Percentiles rank a stretch among this genome's conserved stretches.
These are phyloP conservation scores for Neocrepidodera transversa DNA, from an alignment of 2,888 invertebrate genomes.

Conservation along the genomic window DNA sequence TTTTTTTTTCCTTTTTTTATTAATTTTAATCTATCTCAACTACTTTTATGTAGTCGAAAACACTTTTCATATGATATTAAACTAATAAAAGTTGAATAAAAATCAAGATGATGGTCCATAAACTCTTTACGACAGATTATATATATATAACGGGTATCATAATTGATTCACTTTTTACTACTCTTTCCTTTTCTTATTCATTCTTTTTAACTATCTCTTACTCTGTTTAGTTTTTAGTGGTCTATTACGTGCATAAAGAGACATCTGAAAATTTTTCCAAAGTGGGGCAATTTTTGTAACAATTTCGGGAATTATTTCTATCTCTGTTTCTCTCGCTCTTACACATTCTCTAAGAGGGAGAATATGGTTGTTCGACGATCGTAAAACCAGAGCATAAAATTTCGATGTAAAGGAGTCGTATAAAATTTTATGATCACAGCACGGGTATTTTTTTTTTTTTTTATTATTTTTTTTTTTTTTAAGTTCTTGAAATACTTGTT, in stretches of 20 bases:
- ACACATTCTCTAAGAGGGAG: no score
- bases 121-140: slow-evolving; percentile 31
- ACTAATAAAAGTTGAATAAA: slow-evolving; percentile 38
- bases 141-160: slow-evolving; percentile 28
- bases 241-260: no score
- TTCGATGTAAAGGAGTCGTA: slow-evolving; percentile 20
- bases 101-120: slow-evolving; percentile 35
- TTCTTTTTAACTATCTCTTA: no score
- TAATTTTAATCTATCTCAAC: slow-evolving; percentile 12
- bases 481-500: not conserved
- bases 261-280: slow-evolving; percentile 21
- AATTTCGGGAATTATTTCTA: slow-evolving; percentile 25
- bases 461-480: slow-evolving; percentile 1
- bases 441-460: slow-evolving; percentile 21
- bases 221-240: slow-evolving; percentile 1
- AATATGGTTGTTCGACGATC: slow-evolving; percentile 29
- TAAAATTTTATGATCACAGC: slow-evolving; percentile 16
- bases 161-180: slow-evolving; percentile 25
- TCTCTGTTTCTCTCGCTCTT: no score
- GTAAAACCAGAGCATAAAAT: slow-evolving; percentile 35
- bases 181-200: slow-evolving; percentile 9
- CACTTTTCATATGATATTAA: slow-evolving; percentile 33
- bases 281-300: slow-evolving; percentile 29
- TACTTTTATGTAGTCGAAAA: slow-evolving; percentile 32
- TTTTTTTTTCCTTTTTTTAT: no score